Evolutionary conservation across 2,113 vertebrate species (phyloP).

Genomic region (Camelus dromedarius): DNA sequence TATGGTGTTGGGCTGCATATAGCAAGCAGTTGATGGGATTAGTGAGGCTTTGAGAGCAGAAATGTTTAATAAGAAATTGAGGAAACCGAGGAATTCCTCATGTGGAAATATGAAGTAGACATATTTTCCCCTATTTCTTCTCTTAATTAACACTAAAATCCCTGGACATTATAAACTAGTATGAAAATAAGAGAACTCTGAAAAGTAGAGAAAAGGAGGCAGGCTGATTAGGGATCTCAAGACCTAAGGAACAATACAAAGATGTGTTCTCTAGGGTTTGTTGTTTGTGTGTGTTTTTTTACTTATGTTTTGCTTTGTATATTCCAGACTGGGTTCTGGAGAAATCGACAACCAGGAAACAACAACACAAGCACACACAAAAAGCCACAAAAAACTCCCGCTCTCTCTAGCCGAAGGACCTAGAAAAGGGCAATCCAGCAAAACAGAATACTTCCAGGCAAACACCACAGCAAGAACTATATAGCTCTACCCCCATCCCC

Average conservation of each 20-base stretch:
- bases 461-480: neutral
- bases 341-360: neutral
- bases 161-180: neutral
- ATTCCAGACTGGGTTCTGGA: neutral
- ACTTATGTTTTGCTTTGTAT: neutral
- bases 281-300: neutral
- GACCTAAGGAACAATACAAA: neutral
- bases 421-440: neutral
- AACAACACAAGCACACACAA: neutral
- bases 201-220: neutral
- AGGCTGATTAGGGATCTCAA: neutral
- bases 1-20: neutral
- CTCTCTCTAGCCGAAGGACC: neutral
- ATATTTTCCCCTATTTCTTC: neutral
- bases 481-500: rapidly evolving
- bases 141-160: neutral
- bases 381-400: neutral
- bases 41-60: neutral
- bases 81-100: neutral
- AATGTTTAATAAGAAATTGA: neutral
- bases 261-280: neutral
- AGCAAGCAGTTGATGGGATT: neutral
- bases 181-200: neutral
- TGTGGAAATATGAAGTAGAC: neutral
- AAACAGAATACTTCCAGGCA: neutral